Base-by-base conservation (phyloP, 2,113 vertebrate genomes). In the Hippolais icterina region DNA sequence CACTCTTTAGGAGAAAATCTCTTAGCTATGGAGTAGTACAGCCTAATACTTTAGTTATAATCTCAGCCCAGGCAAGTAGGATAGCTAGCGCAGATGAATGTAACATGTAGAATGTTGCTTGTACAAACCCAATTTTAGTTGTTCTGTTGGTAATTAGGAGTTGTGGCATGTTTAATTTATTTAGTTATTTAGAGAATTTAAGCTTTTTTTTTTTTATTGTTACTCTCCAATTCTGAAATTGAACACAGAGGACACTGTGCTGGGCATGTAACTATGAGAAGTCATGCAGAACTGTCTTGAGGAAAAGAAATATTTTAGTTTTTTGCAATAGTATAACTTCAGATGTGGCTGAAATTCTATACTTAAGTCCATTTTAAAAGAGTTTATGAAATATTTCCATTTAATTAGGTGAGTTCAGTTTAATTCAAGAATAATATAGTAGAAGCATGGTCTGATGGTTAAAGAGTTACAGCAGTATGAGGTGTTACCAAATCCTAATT, bases 101-200 rank as follows among this genome's bases (percentile, higher is more conserved):
- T 21, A 72, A 11, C n/a, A 61, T 49, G 75, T 5, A 81, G 85
- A 91, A 78, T 87, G 46, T 57, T 92, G 42, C 49, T 89, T 87
- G 66, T 92, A 76, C 20, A 83, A 95, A 87, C 39, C 7, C 1
- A 7, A 78, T 89, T 97, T 89, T 77, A 89, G 44, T 59, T 69
- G 50, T 92, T 89, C 57, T 59, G 59, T 65, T 78, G 39, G 33
- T 46, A 94, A 89, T 97, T 92, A 96, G 70, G 59, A 70, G 44
- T 75, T 61, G 59, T 78, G 66, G 33, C 47, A 83, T 87, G 63
- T 94, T 95, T 90, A 89, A 96, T 90, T 96, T 94, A 93, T 93
- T 90, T 84, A 93, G 76, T 68, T 94, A 93, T 89, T 79, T 87
- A 46, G 20, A 80, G 68, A 95, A 95, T 96, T 93, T 94, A 68